Percentiles rank a stretch among this genome's conserved stretches.
Evolutionary conservation across 2,797 vertebrate genomes (phyloP).

Genomic region (Notamacropus eugenii): DNA sequence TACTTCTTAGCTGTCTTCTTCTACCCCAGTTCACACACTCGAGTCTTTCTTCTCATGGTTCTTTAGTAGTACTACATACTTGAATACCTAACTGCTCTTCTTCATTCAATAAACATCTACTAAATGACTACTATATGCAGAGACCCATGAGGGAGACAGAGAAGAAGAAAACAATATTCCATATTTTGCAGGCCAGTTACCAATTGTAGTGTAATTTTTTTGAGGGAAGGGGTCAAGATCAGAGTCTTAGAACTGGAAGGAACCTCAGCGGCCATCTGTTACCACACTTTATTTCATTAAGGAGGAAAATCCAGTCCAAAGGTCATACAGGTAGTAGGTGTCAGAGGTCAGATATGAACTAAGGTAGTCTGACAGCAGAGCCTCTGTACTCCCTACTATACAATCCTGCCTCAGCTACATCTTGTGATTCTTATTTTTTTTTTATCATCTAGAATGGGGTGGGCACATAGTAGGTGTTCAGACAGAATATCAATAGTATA

Average conservation of each 20-base stretch:
- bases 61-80: not conserved
- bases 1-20: not conserved
- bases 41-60: not conserved
- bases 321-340: not conserved
- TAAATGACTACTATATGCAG: not conserved
- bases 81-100: not conserved
- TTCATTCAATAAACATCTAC: not conserved
- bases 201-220: not conserved
- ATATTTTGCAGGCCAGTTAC: not conserved
- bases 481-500: not conserved
- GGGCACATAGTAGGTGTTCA: too few relatives aligned
- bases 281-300: not conserved
- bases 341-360: not conserved
- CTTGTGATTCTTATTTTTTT: not conserved
- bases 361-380: not conserved
- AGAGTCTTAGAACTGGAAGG: not conserved
- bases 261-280: not conserved
- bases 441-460: not conserved
- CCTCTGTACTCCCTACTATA: not conserved
- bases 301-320: not conserved
- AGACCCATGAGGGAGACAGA: not conserved
- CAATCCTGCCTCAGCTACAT: not conserved
- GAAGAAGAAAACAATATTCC: not conserved
- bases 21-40: not conserved
- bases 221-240: not conserved